Conservation (phyloP, 2,888 invertebrate genomes). For the Sepiola atlantica region DNA sequence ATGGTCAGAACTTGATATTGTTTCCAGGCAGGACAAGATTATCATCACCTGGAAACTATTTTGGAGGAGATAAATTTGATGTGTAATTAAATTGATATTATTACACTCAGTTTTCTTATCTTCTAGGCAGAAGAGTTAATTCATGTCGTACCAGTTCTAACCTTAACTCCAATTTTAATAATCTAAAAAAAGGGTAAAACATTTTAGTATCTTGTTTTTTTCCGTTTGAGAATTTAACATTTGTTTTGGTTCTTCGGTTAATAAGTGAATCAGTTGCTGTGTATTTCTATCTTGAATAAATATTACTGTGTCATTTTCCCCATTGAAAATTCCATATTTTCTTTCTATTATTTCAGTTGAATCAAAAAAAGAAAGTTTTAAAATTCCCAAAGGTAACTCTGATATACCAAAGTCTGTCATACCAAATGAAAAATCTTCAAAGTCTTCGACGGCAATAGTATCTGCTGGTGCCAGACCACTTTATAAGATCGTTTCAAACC, state of each 20-base stretch:
- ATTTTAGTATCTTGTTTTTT: too few relatives aligned
- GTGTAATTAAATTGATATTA: too few relatives aligned
- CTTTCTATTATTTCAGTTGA: not conserved
- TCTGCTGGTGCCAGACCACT: slow-evolving; percentile 13
- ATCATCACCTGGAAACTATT: too few relatives aligned
- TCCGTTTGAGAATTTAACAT: too few relatives aligned
- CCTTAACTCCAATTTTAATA: too few relatives aligned
- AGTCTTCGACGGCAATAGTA: not conserved
- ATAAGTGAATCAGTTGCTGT: not conserved
- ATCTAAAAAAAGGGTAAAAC: too few relatives aligned
- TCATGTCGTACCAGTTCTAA: too few relatives aligned
- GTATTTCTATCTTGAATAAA: not conserved
- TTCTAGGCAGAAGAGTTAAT: too few relatives aligned
- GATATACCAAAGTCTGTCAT: not conserved
- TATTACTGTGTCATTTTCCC: not conserved
- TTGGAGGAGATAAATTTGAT: too few relatives aligned
- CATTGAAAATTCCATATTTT: not conserved
- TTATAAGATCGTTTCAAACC: slow-evolving; percentile 48
- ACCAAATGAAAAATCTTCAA: not conserved
- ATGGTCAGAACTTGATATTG: too few relatives aligned
- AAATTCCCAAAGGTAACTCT: slow-evolving; percentile 24
- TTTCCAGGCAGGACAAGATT: too few relatives aligned
- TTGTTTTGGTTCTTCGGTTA: not conserved
- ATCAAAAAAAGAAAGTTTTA: slow-evolving; percentile 24
- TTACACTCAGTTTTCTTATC: too few relatives aligned